Conservation (phyloP, 2,113 vertebrate species). For the Amblyopsis rosae region DNA sequence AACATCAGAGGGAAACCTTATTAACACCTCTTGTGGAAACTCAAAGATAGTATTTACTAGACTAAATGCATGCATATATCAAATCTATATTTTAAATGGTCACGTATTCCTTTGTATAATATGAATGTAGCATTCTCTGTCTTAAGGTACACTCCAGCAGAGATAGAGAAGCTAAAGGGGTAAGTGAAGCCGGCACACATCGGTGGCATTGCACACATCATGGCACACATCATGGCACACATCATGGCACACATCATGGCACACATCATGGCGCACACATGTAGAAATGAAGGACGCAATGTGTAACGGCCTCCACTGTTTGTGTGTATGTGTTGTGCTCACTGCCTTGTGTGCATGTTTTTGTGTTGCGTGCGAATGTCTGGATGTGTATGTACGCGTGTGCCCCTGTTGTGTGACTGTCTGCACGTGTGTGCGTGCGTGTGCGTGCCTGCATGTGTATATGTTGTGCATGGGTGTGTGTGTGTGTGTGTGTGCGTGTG, state of each 20-base stretch:
- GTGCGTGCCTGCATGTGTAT: neutral
- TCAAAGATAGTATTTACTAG: neutral
- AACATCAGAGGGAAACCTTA: too few relatives aligned
- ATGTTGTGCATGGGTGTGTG: too few relatives aligned
- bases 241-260: too few relatives aligned
- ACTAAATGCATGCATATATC: too few relatives aligned
- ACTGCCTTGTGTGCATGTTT: constrained; percentile 4
- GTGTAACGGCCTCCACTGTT: constrained; percentile 13
- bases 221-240: too few relatives aligned
- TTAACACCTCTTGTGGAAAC: too few relatives aligned
- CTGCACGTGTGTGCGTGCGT: neutral
- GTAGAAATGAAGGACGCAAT: too few relatives aligned
- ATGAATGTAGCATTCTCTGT: constrained; percentile 29
- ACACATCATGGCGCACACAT: too few relatives aligned
- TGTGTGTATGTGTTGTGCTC: neutral
- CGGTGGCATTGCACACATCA: constrained; percentile 12
- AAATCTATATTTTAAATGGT: neutral
- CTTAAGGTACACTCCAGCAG: constrained; percentile 89
- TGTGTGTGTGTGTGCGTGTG: too few relatives aligned
- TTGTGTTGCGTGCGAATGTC: constrained; percentile 9
- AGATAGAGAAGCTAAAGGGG: constrained; percentile 96
- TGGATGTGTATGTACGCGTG: neutral
- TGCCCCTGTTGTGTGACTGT: neutral
- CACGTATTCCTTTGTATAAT: neutral
- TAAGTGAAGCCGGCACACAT: constrained; percentile 74